Evolutionary conservation across 1,140 invertebrate genomes (phyloP).

Genomic region (Camponotus pennsylvanicus): DNA sequence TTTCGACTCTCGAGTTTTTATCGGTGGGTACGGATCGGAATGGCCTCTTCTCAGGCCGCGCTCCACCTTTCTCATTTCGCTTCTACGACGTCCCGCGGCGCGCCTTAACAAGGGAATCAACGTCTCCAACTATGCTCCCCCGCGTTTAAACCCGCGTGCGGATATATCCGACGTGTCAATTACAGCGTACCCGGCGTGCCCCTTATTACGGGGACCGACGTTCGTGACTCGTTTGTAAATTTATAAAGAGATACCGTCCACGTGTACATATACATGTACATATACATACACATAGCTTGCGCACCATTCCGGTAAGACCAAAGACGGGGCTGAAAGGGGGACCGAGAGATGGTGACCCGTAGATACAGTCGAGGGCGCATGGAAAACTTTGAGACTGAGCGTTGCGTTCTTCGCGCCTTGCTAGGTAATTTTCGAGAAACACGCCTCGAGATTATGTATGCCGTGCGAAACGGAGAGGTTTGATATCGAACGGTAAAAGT

Average conservation of each 20-base stretch:
- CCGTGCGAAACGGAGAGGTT: conserved; percentile 9
- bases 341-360: conserved; percentile 26
- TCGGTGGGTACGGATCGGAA: conserved; percentile 13
- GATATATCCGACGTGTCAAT: conserved; percentile 67
- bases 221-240: conserved; percentile 57
- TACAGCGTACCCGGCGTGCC: conserved; percentile 30
- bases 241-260: conserved; percentile 50
- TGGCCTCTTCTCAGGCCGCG: conserved; percentile 34
- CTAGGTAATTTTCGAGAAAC: conserved; percentile 18
- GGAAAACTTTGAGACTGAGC: conserved; percentile 28
- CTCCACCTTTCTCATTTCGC: conserved; percentile 40
- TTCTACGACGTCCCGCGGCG: conserved; percentile 33
- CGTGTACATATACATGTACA: background rate
- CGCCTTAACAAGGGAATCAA: conserved; percentile 65
- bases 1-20: conserved; percentile 54
- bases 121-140: conserved; percentile 48
- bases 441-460: conserved; percentile 6
- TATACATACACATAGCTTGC: background rate
- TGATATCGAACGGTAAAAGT: background rate
- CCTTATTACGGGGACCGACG: conserved; percentile 31
- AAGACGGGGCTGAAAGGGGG: conserved; percentile 5
- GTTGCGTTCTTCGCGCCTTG: background rate
- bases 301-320: background rate
- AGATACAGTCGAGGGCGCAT: background rate
- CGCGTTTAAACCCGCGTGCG: conserved; percentile 52